A percentile compares a stretch with the other conserved stretches of the same genome.
Evolutionary conservation across 1,140 invertebrate species (phyloP).

Genomic region (Thaumetopoea pityocampa): DNA sequence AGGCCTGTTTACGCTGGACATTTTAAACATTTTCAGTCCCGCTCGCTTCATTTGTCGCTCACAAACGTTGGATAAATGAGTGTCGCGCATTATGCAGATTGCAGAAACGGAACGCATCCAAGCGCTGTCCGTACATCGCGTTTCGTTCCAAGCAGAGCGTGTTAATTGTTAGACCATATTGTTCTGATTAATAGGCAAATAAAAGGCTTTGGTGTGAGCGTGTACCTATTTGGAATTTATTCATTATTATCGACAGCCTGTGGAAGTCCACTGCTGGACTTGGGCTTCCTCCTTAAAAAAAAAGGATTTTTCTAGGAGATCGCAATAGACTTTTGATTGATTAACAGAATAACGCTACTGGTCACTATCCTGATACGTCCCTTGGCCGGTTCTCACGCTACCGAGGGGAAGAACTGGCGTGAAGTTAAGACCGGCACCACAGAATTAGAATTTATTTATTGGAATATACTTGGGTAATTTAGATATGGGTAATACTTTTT

Average conservation of each 20-base stretch:
- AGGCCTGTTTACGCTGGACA: constrained; percentile 17
- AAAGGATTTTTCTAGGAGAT: too few species aligned
- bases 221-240: constrained; percentile 4
- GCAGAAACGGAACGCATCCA: constrained; percentile 33
- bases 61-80: constrained; percentile 58
- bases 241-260: neutral
- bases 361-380: too few species aligned
- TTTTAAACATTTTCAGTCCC: constrained; percentile 32
- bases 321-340: too few species aligned
- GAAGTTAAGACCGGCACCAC: too few species aligned
- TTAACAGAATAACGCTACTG: too few species aligned
- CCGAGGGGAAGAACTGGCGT: too few species aligned
- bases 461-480: too few species aligned
- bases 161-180: constrained; percentile 27
- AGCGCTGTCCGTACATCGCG: constrained; percentile 12
- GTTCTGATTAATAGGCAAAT: constrained; percentile 14
- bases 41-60: constrained; percentile 53
- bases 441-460: too few species aligned
- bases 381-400: too few species aligned
- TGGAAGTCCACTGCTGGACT: neutral
- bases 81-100: constrained; percentile 57
- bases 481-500: too few species aligned
- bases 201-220: constrained; percentile 5
- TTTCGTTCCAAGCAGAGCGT: constrained; percentile 5
- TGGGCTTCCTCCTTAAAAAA: too few species aligned